These are phyloP conservation scores for Benitochromis conjunctus DNA, from an alignment of 2,113 vertebrate genomes.

Conservation along the genomic window DNA sequence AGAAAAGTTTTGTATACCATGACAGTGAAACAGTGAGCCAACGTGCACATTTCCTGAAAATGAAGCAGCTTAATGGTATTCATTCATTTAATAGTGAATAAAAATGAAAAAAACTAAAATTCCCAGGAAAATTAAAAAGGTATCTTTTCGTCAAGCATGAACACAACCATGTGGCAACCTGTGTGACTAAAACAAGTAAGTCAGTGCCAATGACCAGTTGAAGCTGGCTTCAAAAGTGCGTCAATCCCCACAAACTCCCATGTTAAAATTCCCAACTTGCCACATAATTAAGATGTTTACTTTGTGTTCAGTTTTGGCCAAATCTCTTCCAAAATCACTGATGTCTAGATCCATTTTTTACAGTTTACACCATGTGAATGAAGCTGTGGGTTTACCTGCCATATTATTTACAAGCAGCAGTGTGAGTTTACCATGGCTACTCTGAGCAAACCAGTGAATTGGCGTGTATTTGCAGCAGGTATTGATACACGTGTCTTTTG, in stretches of 20 bases:
- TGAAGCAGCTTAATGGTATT: neutral
- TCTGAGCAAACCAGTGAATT: neutral
- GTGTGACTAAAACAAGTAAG: neutral
- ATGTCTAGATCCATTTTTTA: neutral
- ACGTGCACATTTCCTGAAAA: neutral
- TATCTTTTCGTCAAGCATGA: neutral
- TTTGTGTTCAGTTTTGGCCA: neutral
- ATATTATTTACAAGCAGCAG: neutral
- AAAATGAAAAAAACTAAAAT: neutral
- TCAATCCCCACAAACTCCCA: neutral
- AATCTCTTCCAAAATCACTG: neutral
- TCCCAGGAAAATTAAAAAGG: neutral
- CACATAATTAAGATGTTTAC: neutral
- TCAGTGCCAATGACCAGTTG: neutral
- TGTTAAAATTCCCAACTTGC: neutral
- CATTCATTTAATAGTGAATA: neutral
- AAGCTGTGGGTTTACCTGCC: neutral
- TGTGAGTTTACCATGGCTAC: neutral
- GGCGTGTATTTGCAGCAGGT: neutral
- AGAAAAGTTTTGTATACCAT: neutral
- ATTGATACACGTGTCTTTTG: neutral
- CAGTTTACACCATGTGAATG: neutral
- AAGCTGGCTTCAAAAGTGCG: neutral
- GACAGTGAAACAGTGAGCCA: neutral
- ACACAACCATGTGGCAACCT: neutral